These are phyloP conservation scores for Paramormyrops hopkinsi DNA, from an alignment of 2,797 vertebrate genomes.

Conservation along the genomic window DNA sequence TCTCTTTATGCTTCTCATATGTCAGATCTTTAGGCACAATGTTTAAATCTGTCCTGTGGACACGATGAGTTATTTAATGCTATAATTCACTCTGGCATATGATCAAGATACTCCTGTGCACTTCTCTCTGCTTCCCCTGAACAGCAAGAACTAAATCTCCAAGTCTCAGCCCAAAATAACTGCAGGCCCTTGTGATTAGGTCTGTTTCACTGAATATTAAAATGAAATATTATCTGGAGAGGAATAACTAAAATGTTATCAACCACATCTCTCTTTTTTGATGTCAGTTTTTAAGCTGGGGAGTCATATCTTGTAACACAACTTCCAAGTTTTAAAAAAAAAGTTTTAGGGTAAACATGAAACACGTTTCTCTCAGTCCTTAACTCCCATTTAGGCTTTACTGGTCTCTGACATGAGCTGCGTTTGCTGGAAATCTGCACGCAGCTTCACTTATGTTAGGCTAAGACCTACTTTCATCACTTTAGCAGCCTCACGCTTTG, in stretches of 20 bases:
- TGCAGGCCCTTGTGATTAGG: constrained; percentile 5
- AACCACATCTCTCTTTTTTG: not conserved
- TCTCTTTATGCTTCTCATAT: not conserved
- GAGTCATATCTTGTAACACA: constrained; percentile 18
- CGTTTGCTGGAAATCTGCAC: constrained; percentile 40
- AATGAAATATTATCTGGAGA: not conserved
- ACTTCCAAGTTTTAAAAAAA: constrained; percentile 28
- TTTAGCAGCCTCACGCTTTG: constrained; percentile 42
- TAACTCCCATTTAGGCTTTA: constrained; percentile 33
- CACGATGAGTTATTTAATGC: not conserved
- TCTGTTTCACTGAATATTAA: not conserved
- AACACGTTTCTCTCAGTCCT: constrained; percentile 32
- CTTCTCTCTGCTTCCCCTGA: not conserved
- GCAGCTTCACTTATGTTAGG: constrained; percentile 29
- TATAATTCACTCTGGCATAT: not conserved
- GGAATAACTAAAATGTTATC: constrained; percentile 3
- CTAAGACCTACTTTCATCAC: constrained; percentile 40
- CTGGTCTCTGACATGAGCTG: constrained; percentile 25
- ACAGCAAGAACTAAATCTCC: not conserved
- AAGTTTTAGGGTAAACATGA: constrained; percentile 29
- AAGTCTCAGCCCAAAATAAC: not conserved
- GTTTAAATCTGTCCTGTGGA: not conserved
- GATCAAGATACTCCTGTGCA: not conserved
- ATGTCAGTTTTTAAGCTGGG: not conserved
- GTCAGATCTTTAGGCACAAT: not conserved